These are phyloP conservation scores for Gastrophryne carolinensis DNA, from an alignment of 2,797 vertebrate species.

Conservation along the genomic window DNA sequence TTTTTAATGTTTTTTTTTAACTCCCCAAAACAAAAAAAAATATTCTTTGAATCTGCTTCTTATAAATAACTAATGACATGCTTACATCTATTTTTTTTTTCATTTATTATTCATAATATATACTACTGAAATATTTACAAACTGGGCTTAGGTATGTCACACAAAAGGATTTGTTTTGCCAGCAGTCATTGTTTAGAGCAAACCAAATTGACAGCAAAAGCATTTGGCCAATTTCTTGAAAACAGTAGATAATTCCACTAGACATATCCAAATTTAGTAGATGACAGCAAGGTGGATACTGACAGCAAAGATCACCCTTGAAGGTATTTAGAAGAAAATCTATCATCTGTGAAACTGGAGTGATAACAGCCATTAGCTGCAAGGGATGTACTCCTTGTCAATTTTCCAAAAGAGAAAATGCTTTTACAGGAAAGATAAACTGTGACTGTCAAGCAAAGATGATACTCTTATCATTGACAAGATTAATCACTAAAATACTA, in stretches of 20 bases:
- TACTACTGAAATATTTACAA: too few species aligned
- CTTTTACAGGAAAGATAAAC: conserved; percentile 62
- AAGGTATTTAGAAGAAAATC: conserved; percentile 64
- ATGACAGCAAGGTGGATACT: conserved; percentile 52
- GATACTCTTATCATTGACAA: conserved; percentile 53
- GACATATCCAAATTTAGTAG: conserved; percentile 56
- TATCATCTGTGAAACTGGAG: conserved; percentile 61
- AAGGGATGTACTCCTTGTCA: conserved; percentile 58
- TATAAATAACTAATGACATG: too few species aligned
- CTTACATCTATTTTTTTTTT: too few species aligned
- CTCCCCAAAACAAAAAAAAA: too few species aligned
- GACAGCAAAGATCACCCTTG: conserved; percentile 58
- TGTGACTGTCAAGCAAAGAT: conserved; percentile 57
- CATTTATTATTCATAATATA: too few species aligned
- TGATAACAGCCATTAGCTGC: conserved; percentile 63
- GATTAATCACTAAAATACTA: conserved; percentile 53
- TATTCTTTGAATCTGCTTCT: too few species aligned
- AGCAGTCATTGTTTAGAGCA: neutral
- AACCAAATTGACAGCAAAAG: conserved; percentile 12
- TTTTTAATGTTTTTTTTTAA: too few species aligned
- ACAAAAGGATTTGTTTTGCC: neutral
- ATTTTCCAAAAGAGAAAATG: conserved; percentile 60
- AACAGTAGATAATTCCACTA: conserved; percentile 51
- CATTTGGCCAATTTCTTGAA: conserved; percentile 12
- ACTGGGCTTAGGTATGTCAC: neutral